These are phyloP conservation scores for Okamejei kenojei DNA, from an alignment of 2,797 vertebrate genomes.

Conservation along the genomic window DNA sequence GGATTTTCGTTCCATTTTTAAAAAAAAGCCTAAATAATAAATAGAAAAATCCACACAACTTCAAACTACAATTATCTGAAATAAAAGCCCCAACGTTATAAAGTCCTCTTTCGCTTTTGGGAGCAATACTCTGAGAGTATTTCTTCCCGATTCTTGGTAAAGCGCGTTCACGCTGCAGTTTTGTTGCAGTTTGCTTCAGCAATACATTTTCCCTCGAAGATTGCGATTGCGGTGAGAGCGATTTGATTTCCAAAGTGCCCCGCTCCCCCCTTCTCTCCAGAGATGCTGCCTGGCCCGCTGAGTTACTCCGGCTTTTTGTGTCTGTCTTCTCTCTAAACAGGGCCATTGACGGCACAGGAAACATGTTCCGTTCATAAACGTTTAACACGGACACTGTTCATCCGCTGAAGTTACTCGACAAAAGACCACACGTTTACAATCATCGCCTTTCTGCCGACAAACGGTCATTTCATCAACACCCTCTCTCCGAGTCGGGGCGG, in stretches of 20 bases:
- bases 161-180: too few species aligned
- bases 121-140: neutral
- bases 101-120: neutral
- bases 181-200: neutral
- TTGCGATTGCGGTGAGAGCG: neutral
- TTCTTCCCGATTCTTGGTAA: too few species aligned
- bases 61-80: neutral
- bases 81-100: neutral
- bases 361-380: neutral
- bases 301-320: too few species aligned
- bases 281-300: too few species aligned
- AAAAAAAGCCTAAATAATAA: neutral
- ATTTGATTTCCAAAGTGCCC: neutral
- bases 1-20: too few species aligned
- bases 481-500: slow-evolving; percentile 61
- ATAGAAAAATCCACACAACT: neutral
- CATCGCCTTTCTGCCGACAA: too few species aligned
- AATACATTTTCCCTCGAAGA: neutral
- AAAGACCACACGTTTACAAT: too few species aligned
- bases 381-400: too few species aligned
- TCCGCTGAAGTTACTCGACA: too few species aligned
- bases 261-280: too few species aligned
- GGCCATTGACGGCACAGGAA: too few species aligned
- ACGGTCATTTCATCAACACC: slow-evolving; percentile 40
- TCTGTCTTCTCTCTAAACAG: neutral